These are phyloP conservation scores for Colletes latitarsis DNA, from an alignment of 1,140 invertebrate species.

Conservation along the genomic window DNA sequence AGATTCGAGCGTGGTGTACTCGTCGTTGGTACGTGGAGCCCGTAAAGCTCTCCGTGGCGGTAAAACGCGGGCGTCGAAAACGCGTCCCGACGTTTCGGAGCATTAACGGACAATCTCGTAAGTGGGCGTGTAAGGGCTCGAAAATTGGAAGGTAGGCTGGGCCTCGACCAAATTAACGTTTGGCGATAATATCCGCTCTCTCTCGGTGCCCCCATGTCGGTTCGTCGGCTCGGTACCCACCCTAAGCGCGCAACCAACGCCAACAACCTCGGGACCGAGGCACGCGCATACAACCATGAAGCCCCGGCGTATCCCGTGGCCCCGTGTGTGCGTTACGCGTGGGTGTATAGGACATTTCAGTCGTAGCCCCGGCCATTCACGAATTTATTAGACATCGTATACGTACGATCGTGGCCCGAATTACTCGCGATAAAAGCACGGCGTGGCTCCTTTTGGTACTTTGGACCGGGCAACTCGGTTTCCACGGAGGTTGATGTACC, in stretches of 20 bases:
- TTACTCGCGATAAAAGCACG: conserved; percentile 64
- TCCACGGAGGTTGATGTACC: conserved; percentile 49
- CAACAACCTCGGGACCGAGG: conserved; percentile 48
- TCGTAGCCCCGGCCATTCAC: conserved; percentile 57
- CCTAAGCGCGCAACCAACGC: conserved; percentile 57
- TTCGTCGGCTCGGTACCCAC: conserved; percentile 48
- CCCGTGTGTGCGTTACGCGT: conserved; percentile 28
- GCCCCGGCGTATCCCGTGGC: background rate
- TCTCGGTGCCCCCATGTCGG: conserved; percentile 57
- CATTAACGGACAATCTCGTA: conserved; percentile 80
- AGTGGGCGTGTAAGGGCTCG: conserved; percentile 80
- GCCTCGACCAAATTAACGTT: conserved; percentile 80
- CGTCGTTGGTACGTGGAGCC: background rate
- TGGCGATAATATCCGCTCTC: conserved; percentile 81
- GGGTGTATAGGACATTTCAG: conserved; percentile 59
- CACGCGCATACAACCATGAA: conserved; percentile 34
- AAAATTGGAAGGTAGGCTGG: conserved; percentile 81
- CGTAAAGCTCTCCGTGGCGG: conserved; percentile 38
- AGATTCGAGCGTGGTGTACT: background rate
- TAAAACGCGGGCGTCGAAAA: conserved; percentile 71
- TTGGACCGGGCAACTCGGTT: conserved; percentile 35
- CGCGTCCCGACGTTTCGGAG: conserved; percentile 75
- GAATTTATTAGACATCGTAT: conserved; percentile 64
- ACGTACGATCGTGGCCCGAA: conserved; percentile 61
- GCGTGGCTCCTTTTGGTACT: conserved; percentile 47